Evolutionary conservation across 2,113 vertebrate genomes (phyloP).

Genomic region (Apteryx mantelli): DNA sequence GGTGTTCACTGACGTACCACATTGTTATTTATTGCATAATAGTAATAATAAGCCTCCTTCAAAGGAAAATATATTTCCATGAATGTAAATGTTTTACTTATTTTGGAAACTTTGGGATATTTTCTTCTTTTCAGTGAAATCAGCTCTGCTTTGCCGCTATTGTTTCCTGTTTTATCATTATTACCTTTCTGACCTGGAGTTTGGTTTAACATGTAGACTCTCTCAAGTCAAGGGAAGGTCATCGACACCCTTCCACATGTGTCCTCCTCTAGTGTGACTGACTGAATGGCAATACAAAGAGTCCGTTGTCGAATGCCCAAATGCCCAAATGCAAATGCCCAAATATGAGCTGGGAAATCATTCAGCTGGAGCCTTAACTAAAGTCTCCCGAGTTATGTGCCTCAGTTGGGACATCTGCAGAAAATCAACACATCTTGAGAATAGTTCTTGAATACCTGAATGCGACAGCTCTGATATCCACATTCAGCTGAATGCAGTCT

Average conservation of each 20-base stretch:
- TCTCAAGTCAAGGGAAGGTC: neutral
- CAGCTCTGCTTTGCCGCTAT: neutral
- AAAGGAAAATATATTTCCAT: neutral
- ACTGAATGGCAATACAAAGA: neutral
- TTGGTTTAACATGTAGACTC: rapidly evolving
- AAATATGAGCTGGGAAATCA: neutral
- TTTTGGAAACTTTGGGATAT: neutral
- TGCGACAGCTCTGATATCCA: neutral
- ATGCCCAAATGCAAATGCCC: too few species aligned
- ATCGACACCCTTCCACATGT: neutral
- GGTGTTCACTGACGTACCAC: neutral
- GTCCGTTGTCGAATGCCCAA: neutral
- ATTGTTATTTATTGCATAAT: neutral
- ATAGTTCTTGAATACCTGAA: neutral
- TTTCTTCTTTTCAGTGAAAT: neutral
- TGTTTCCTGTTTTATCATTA: neutral
- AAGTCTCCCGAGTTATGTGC: neutral
- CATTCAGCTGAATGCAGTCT: neutral
- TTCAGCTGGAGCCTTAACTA: neutral
- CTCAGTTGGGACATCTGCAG: neutral
- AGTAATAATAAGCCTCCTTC: neutral
- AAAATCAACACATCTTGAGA: neutral
- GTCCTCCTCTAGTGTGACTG: neutral
- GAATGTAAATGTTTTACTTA: neutral
- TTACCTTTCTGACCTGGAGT: neutral